Percentiles rank a stretch among this genome's conserved stretches.
Evolutionary conservation across 2,888 invertebrate species (phyloP).

Genomic region (Nemapogon koenigi): DNA sequence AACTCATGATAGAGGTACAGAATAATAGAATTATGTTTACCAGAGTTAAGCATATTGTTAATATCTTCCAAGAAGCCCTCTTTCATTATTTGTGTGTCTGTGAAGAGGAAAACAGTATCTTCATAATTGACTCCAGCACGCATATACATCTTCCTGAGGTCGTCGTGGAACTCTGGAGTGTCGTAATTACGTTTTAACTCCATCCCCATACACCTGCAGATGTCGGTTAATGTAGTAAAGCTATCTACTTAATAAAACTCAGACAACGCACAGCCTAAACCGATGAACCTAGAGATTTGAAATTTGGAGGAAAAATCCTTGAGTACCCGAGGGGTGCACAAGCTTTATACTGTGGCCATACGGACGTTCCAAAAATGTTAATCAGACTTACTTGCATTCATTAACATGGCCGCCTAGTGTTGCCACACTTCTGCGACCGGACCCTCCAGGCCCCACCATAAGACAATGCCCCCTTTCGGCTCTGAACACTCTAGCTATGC

Average conservation of each 20-base stretch:
- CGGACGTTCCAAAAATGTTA: too few relatives aligned
- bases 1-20: too few relatives aligned
- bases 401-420: constrained; percentile 84
- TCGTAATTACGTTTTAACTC: constrained; percentile 87
- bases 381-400: constrained; percentile 71
- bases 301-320: too few relatives aligned
- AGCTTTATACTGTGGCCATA: too few relatives aligned
- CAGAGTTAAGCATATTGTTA: constrained; percentile 90
- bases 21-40: too few relatives aligned
- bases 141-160: constrained; percentile 80
- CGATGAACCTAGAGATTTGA: too few relatives aligned
- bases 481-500: constrained; percentile 82
- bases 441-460: constrained; percentile 88
- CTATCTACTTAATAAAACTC: too few relatives aligned
- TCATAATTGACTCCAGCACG: constrained; percentile 76
- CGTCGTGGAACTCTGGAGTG: constrained; percentile 82
- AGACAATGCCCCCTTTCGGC: constrained; percentile 89
- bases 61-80: constrained; percentile 93
- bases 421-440: constrained; percentile 89
- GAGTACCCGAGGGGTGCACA: too few relatives aligned
- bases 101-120: constrained; percentile 85
- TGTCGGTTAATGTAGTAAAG: too few relatives aligned
- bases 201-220: constrained; percentile 80
- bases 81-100: constrained; percentile 88
- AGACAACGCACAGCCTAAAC: too few relatives aligned